Evolutionary conservation across 2,888 invertebrate genomes (phyloP).

Genomic region (Lasioglossum zephyrum): DNA sequence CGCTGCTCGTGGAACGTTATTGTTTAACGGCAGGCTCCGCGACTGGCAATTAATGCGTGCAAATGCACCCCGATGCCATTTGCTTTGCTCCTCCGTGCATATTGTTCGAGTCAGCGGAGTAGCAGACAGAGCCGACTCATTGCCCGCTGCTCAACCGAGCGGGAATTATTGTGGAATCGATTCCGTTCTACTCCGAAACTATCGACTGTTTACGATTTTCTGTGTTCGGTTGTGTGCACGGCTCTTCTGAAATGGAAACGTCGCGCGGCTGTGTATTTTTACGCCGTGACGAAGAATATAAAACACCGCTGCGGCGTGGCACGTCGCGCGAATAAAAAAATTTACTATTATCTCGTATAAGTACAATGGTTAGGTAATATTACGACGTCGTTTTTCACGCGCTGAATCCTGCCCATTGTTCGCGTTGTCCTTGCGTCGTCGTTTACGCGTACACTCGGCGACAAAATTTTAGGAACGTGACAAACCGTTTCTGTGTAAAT

Average conservation of each 20-base stretch:
- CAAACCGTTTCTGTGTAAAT: not conserved
- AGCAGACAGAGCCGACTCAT: constrained; percentile 3
- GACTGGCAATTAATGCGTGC: constrained; percentile 20
- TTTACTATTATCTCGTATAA: constrained; percentile 1
- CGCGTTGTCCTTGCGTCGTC: not conserved
- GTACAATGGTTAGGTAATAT: not conserved
- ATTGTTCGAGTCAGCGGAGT: not conserved
- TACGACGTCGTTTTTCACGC: constrained; percentile 15
- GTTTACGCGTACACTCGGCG: not conserved
- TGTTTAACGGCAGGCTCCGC: constrained; percentile 17
- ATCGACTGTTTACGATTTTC: constrained; percentile 9
- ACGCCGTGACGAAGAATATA: not conserved
- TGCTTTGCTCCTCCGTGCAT: constrained; percentile 6
- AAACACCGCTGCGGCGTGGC: not conserved
- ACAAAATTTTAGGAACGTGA: not conserved
- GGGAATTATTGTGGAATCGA: constrained; percentile 21
- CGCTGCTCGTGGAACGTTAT: constrained; percentile 7
- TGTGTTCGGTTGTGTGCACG: not conserved
- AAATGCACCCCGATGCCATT: constrained; percentile 19
- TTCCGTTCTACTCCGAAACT: not conserved
- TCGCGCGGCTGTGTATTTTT: not conserved
- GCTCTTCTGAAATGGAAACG: not conserved
- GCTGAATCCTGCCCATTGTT: constrained; percentile 3
- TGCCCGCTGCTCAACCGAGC: not conserved
- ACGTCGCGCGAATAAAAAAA: not conserved